These are phyloP conservation scores for Morpho achilles DNA, from an alignment of 2,888 invertebrate species.

Conservation along the genomic window DNA sequence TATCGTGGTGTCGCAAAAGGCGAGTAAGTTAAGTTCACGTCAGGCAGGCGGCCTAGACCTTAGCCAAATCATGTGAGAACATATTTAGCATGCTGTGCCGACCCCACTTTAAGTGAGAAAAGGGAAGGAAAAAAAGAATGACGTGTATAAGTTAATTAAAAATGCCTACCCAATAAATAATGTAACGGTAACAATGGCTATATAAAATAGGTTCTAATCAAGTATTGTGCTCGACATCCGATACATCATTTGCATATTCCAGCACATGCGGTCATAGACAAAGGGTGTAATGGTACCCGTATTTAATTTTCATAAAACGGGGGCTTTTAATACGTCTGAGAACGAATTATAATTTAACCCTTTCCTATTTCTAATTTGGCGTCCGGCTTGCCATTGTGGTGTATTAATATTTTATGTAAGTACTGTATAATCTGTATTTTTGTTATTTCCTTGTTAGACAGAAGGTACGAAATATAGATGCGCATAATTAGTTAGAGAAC, in stretches of 20 bases:
- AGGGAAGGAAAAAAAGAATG: too few species aligned
- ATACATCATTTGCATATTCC: constrained; percentile 75
- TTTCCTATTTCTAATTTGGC: constrained; percentile 65
- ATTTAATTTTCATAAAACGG: constrained; percentile 78
- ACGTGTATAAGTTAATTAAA: too few species aligned
- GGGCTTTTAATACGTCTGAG: constrained; percentile 70
- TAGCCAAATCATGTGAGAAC: too few species aligned
- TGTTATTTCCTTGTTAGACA: not conserved
- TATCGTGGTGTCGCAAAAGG: too few species aligned
- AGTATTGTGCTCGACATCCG: constrained; percentile 46
- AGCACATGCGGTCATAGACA: constrained; percentile 74
- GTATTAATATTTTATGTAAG: not conserved
- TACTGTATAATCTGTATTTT: not conserved
- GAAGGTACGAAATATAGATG: too few species aligned
- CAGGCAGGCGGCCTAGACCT: too few species aligned
- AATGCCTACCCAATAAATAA: not conserved
- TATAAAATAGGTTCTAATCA: constrained; percentile 18
- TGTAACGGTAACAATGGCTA: constrained; percentile 9
- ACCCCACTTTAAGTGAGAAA: too few species aligned
- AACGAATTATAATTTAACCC: constrained; percentile 66
- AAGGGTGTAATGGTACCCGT: constrained; percentile 66
- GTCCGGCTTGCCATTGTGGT: not conserved
- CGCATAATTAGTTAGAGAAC: too few species aligned
- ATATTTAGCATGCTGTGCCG: too few species aligned
- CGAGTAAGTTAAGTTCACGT: too few species aligned